Evolutionary conservation across 2,113 vertebrate genomes (phyloP).

Genomic region (Pao palembangensis): DNA sequence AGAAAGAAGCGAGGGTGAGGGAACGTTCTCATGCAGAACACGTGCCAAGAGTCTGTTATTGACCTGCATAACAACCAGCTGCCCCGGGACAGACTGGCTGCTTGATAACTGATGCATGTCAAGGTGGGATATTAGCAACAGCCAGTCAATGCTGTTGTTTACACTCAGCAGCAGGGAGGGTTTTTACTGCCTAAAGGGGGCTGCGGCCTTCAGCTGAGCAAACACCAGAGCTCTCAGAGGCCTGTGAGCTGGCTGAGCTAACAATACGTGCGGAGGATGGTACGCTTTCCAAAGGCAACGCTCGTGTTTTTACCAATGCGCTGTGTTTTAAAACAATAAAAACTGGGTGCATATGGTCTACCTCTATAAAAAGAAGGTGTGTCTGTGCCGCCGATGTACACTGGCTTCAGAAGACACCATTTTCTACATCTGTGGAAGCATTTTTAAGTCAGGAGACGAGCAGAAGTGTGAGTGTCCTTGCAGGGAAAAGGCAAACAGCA

Average conservation of each 20-base stretch:
- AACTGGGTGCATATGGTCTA: too few relatives aligned
- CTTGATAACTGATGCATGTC: conserved; percentile 35
- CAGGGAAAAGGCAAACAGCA: conserved; percentile 8
- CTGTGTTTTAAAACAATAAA: neutral
- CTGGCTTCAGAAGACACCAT: too few relatives aligned
- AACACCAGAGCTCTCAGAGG: conserved; percentile 66
- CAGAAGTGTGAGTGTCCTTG: neutral
- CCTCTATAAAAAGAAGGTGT: too few relatives aligned
- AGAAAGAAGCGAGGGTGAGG: conserved; percentile 1
- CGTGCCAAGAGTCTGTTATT: neutral
- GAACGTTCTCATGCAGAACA: conserved; percentile 9
- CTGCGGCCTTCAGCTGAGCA: conserved; percentile 71
- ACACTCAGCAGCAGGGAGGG: conserved; percentile 32
- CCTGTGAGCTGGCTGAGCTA: conserved; percentile 28
- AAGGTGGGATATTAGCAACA: conserved; percentile 48
- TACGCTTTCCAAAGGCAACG: neutral
- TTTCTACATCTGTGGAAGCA: neutral
- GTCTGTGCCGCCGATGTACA: too few relatives aligned
- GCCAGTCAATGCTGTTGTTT: conserved; percentile 40
- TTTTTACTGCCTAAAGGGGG: conserved; percentile 51
- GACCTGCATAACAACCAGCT: conserved; percentile 9
- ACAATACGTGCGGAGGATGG: conserved; percentile 46
- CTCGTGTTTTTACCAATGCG: too few relatives aligned
- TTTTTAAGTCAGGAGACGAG: neutral
- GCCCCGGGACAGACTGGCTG: conserved; percentile 9